Conservation (phyloP, 2,113 vertebrate species). For the Nerophis lumbriciformis region DNA sequence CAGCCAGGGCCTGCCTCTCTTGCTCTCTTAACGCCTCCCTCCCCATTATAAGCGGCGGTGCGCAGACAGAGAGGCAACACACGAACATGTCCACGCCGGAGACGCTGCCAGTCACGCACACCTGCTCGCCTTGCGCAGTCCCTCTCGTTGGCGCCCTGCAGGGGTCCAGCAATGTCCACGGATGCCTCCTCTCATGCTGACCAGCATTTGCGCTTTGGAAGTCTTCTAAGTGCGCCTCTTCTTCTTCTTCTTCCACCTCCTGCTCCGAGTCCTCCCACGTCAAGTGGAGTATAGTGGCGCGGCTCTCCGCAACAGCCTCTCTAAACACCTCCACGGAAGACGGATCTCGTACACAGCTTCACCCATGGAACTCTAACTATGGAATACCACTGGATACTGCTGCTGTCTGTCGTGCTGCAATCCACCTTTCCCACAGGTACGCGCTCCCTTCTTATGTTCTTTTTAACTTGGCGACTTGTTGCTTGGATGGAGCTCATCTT, state of each 20-base stretch:
- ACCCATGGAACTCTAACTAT: conserved; percentile 75
- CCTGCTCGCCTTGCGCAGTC: conserved; percentile 25
- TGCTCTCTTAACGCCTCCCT: conserved; percentile 20
- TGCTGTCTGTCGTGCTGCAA: conserved; percentile 66
- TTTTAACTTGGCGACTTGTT: conserved; percentile 39
- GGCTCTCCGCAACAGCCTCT: conserved; percentile 25
- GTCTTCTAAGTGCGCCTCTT: conserved; percentile 34
- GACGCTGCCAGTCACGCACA: conserved; percentile 26
- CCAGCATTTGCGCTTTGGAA: conserved; percentile 57
- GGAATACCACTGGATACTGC: conserved; percentile 72
- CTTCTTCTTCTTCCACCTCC: neutral
- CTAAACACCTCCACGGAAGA: conserved; percentile 22
- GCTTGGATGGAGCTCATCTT: conserved; percentile 5
- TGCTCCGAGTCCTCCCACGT: neutral
- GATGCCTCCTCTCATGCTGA: neutral
- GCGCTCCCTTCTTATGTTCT: neutral
- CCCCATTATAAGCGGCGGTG: conserved; percentile 1
- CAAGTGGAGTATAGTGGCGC: neutral
- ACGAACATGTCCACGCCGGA: conserved; percentile 37
- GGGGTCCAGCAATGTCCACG: conserved; percentile 3
- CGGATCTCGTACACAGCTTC: conserved; percentile 45
- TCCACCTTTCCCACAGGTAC: conserved; percentile 68
- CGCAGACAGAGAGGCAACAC: no score
- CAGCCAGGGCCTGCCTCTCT: neutral
- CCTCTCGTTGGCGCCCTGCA: conserved; percentile 22